Conservation (phyloP, 2,113 vertebrate species). For the Ameiurus melas region DNA sequence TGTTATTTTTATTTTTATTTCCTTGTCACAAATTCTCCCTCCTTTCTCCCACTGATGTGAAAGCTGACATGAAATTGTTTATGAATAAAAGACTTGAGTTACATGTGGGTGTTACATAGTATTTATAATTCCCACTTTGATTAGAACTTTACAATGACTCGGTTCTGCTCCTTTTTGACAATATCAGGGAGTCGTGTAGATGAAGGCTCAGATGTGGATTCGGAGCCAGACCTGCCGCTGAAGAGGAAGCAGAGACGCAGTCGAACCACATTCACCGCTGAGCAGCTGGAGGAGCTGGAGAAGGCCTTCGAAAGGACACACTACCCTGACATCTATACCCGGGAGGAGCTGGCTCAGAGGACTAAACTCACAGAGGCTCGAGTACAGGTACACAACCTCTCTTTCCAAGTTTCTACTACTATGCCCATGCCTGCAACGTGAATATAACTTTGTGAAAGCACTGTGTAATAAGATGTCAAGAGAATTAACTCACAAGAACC, state of each 20-base stretch:
- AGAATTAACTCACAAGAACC: background rate
- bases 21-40: conserved; percentile 2
- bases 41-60: conserved; percentile 9
- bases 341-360: conserved; percentile 94
- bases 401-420: background rate
- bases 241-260: conserved; percentile 97
- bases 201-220: conserved; percentile 92
- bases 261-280: conserved; percentile 91
- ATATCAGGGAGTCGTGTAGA: conserved; percentile 84
- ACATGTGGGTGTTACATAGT: background rate
- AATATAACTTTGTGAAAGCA: background rate
- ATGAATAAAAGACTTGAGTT: background rate
- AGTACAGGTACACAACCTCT: conserved; percentile 80
- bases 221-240: conserved; percentile 90
- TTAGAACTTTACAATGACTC: background rate
- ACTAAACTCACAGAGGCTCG: conserved; percentile 94
- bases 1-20: conserved; percentile 37
- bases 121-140: background rate
- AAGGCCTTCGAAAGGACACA: conserved; percentile 96
- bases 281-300: conserved; percentile 96
- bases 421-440: too few relatives aligned
- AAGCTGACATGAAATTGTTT: conserved; percentile 22
- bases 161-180: background rate
- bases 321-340: conserved; percentile 96
- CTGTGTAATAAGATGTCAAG: background rate